These are phyloP conservation scores for Muscidifurax raptorellus DNA, from an alignment of 1,140 invertebrate species.

Conservation along the genomic window DNA sequence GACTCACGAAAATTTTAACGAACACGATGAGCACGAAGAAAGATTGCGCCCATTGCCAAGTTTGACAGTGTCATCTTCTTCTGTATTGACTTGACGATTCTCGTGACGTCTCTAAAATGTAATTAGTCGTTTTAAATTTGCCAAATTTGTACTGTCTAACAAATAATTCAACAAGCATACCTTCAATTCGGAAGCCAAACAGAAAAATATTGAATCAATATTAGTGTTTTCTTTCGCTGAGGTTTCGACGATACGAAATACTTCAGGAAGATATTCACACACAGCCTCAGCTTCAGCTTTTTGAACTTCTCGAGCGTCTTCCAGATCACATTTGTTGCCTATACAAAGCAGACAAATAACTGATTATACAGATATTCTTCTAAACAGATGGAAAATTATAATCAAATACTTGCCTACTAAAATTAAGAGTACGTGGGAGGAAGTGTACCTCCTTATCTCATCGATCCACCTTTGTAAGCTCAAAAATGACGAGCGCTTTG, in stretches of 20 bases:
- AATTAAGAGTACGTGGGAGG: constrained; percentile 91
- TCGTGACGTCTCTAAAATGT: constrained; percentile 80
- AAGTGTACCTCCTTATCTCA: constrained; percentile 94
- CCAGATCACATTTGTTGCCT: constrained; percentile 93
- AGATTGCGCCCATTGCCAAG: constrained; percentile 73
- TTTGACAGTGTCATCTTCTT: constrained; percentile 78
- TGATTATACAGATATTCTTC: not conserved
- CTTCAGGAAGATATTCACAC: constrained; percentile 89
- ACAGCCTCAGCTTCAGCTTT: constrained; percentile 88
- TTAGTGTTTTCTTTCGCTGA: constrained; percentile 96
- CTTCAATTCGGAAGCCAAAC: constrained; percentile 90
- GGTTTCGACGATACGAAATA: constrained; percentile 90
- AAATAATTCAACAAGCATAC: constrained; percentile 70
- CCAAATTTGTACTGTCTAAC: constrained; percentile 9
- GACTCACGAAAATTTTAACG: constrained; percentile 60
- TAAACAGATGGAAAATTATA: not conserved
- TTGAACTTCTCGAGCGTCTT: constrained; percentile 87
- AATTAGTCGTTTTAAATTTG: not conserved
- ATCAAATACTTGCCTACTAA: constrained; percentile 83
- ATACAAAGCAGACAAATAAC: constrained; percentile 27
- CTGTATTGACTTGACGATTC: constrained; percentile 77
- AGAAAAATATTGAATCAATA: constrained; percentile 93
- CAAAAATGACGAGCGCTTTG: constrained; percentile 92
- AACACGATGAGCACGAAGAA: constrained; percentile 65
- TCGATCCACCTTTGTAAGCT: constrained; percentile 95